Evolutionary conservation across 1,140 invertebrate genomes (phyloP).

Genomic region (Euura lappo): DNA sequence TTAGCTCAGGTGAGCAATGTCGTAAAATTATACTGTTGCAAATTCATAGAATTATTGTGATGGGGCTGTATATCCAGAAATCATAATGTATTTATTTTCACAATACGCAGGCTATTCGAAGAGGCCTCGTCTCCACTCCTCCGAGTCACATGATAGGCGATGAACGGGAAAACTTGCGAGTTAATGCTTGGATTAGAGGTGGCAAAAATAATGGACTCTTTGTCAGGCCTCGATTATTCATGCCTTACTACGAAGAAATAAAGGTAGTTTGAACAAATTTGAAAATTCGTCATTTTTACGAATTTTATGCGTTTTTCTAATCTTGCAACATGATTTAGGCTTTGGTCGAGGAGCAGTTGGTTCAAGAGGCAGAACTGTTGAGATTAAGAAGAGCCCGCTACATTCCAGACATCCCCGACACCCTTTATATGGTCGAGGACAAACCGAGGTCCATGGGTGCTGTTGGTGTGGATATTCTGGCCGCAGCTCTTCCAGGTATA

Average conservation of each 20-base stretch:
- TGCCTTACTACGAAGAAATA: slow-evolving; percentile 93
- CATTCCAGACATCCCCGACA: slow-evolving; percentile 86
- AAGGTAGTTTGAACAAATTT: slow-evolving; percentile 66
- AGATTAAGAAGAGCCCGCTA: slow-evolving; percentile 74
- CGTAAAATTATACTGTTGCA: not conserved
- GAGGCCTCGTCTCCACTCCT: slow-evolving; percentile 84
- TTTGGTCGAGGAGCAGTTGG: slow-evolving; percentile 83
- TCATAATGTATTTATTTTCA: not conserved
- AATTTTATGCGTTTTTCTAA: slow-evolving; percentile 20
- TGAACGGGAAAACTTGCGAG: slow-evolving; percentile 70
- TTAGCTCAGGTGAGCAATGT: slow-evolving; percentile 64
- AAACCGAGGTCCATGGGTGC: slow-evolving; percentile 66
- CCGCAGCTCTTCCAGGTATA: slow-evolving; percentile 65
- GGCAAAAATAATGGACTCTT: slow-evolving; percentile 82
- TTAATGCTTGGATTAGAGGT: slow-evolving; percentile 87
- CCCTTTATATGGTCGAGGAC: slow-evolving; percentile 90
- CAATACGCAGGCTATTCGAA: slow-evolving; percentile 72
- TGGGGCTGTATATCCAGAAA: too few relatives aligned
- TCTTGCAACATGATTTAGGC: slow-evolving; percentile 53
- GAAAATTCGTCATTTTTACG: slow-evolving; percentile 10
- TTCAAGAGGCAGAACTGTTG: slow-evolving; percentile 79
- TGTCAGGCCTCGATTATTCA: slow-evolving; percentile 86
- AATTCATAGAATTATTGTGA: too few relatives aligned
- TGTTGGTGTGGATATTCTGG: slow-evolving; percentile 68
- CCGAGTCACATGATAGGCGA: slow-evolving; percentile 87